Conservation (phyloP, 2,113 vertebrate species). For the Cyprinodon tularosa region DNA sequence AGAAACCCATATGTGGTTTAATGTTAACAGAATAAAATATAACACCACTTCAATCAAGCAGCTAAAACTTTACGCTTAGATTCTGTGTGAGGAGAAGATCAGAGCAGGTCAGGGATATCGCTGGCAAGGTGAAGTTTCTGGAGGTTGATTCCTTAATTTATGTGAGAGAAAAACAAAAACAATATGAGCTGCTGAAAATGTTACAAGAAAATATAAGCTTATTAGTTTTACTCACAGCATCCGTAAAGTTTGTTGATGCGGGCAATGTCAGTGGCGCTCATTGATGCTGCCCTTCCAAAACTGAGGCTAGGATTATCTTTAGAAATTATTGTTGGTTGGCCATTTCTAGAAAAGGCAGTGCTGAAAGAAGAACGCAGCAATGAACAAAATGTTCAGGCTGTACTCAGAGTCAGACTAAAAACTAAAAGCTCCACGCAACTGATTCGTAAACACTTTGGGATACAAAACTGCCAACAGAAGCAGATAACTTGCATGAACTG, state of each 20-base stretch:
- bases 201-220: background rate
- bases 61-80: background rate
- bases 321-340: background rate
- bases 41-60: background rate
- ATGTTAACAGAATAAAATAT: background rate
- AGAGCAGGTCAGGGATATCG: background rate
- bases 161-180: background rate
- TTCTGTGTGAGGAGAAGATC: background rate
- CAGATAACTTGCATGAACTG: background rate
- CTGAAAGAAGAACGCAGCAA: background rate
- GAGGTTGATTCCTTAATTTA: background rate
- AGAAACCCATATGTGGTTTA: background rate
- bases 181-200: background rate
- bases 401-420: background rate
- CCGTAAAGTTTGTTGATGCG: background rate
- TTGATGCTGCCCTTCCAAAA: background rate
- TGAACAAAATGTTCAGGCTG: background rate
- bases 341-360: background rate
- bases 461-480: background rate
- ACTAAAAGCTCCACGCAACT: background rate
- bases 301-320: background rate
- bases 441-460: too few species aligned
- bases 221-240: background rate
- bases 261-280: background rate
- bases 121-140: background rate